phyloP scores from a whole-genome alignment of 2,113 vertebrate species.

The Passerina amoena region DNA sequence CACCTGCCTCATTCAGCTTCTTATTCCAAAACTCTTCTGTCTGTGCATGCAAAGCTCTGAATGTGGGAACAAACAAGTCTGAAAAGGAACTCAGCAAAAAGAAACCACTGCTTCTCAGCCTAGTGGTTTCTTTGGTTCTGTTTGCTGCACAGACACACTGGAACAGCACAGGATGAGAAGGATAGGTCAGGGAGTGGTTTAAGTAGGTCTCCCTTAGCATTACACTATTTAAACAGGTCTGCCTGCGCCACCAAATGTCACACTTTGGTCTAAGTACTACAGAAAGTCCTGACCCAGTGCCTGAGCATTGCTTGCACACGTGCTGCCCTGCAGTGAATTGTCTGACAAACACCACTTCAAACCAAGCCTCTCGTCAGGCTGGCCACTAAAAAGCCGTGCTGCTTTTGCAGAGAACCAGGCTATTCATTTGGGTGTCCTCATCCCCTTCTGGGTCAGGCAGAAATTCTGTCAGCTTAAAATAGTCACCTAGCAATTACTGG shows the following conservation, averaged over 20 bases:
- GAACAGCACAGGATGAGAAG: neutral
- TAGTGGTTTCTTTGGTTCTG: neutral
- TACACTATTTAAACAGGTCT: neutral
- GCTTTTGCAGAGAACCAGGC: slow-evolving; percentile 11
- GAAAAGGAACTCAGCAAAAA: neutral
- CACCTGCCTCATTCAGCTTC: neutral
- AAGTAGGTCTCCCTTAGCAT: neutral
- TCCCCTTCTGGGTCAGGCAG: neutral
- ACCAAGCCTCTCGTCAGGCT: neutral
- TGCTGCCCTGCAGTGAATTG: slow-evolving; percentile 10
- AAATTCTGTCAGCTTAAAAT: neutral
- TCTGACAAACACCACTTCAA: slow-evolving; percentile 21
- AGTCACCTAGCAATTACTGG: slow-evolving; percentile 7
- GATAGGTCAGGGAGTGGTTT: neutral
- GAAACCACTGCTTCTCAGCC: neutral
- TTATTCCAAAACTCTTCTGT: neutral
- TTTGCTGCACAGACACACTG: neutral
- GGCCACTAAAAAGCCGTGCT: neutral
- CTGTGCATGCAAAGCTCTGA: neutral
- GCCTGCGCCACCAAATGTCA: slow-evolving; percentile 47
- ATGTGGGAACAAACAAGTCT: neutral
- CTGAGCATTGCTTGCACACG: neutral
- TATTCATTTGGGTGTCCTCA: slow-evolving; percentile 17
- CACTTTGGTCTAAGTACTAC: neutral
- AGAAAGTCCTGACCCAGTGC: neutral